Conservation (phyloP, 2,113 vertebrate genomes). For the Eupsittula cactorum region DNA sequence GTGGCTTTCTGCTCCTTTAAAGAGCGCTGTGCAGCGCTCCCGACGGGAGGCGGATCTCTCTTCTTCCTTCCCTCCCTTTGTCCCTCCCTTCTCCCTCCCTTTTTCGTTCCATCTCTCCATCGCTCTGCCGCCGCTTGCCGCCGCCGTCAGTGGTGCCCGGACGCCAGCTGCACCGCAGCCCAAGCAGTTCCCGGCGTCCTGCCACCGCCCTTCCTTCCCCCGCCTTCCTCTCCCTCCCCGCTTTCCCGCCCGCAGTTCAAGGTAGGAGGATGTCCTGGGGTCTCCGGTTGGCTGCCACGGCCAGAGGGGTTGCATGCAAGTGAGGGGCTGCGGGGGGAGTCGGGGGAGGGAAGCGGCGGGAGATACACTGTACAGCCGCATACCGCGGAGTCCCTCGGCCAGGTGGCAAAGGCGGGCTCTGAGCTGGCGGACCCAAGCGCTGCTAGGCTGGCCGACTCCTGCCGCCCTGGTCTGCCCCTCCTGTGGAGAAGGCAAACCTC, state of each 20-base stretch:
- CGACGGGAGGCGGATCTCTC: constrained; percentile 89
- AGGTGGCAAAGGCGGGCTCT: background rate
- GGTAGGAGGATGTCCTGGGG: constrained; percentile 36
- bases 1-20: constrained; percentile 75
- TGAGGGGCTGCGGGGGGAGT: background rate
- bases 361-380: background rate
- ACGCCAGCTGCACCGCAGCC: constrained; percentile 44
- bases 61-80: constrained; percentile 50
- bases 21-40: constrained; percentile 68
- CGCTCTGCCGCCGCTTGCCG: background rate
- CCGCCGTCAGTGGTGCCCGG: constrained; percentile 50
- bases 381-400: background rate
- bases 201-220: constrained; percentile 39
- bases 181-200: constrained; percentile 30
- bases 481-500: background rate
- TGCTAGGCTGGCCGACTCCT: background rate
- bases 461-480: background rate
- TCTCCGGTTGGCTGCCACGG: background rate
- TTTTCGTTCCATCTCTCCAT: background rate
- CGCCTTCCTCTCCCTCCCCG: constrained; percentile 32
- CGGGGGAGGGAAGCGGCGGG: too few relatives aligned
- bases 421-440: background rate
- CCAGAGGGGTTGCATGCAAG: background rate
- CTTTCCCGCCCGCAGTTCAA: constrained; percentile 20
- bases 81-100: constrained; percentile 43